Conservation (phyloP, 2,113 vertebrate genomes). For the Microcebus tavaratra region DNA sequence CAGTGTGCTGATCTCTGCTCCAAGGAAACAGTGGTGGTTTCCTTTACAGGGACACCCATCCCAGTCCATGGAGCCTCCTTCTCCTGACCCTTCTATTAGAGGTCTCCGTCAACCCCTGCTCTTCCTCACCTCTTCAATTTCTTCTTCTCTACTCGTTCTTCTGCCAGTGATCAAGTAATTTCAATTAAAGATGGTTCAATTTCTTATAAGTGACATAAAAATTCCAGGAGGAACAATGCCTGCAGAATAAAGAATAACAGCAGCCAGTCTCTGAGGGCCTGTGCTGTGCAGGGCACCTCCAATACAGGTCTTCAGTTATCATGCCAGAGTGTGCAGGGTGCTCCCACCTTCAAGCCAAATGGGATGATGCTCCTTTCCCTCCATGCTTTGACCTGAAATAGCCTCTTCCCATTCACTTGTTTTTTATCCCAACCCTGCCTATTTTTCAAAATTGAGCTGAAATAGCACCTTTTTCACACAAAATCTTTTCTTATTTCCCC, state of each 20-base stretch:
- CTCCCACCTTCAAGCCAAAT: not conserved
- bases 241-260: not conserved
- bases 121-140: not conserved
- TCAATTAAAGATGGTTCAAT: not conserved
- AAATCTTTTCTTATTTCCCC: not conserved
- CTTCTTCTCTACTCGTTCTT: not conserved
- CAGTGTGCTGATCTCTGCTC: not conserved
- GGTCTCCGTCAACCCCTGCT: not conserved
- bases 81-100: not conserved
- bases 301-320: too few species aligned
- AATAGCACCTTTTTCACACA: not conserved
- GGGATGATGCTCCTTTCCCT: not conserved
- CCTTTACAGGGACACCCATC: not conserved
- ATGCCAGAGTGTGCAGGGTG: not conserved
- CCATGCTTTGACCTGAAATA: not conserved
- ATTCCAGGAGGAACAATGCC: not conserved
- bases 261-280: not conserved
- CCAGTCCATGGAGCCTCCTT: too few species aligned
- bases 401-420: not conserved
- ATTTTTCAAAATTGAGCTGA: not conserved
- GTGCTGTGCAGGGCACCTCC: not conserved
- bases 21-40: not conserved
- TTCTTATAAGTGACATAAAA: not conserved
- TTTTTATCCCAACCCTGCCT: not conserved
- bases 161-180: not conserved